phyloP scores from a whole-genome alignment of 2,888 invertebrate genomes.

The Drosophila demipolita region DNA sequence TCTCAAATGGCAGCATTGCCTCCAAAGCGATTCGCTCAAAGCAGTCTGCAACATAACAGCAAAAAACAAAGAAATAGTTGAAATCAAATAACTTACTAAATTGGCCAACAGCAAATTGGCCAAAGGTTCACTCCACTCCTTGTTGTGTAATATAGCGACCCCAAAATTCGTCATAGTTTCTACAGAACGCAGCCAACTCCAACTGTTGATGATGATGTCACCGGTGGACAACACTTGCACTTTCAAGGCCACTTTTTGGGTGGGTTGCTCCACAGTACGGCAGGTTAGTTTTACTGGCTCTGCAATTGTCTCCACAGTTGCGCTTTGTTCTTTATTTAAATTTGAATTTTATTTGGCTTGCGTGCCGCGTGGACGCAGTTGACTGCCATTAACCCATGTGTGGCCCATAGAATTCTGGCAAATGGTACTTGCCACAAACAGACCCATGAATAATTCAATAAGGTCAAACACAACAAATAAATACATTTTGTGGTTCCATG shows the following conservation, averaged over 20 bases:
- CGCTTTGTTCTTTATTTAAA: constrained; percentile 73
- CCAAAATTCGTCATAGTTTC: not conserved
- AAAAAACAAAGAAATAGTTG: constrained; percentile 12
- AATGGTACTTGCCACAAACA: constrained; percentile 15
- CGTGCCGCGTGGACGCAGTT: constrained; percentile 72
- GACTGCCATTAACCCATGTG: constrained; percentile 70
- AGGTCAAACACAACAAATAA: constrained; percentile 61
- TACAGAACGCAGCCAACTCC: not conserved
- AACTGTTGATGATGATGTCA: constrained; percentile 38
- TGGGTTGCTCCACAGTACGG: constrained; percentile 63
- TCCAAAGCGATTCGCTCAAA: constrained; percentile 89
- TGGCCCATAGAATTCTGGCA: constrained; percentile 26
- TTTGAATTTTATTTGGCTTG: constrained; percentile 62
- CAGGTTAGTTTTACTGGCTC: constrained; percentile 77
- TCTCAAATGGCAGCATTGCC: constrained; percentile 87
- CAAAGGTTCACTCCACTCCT: constrained; percentile 41
- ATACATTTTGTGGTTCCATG: constrained; percentile 14
- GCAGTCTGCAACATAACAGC: constrained; percentile 86
- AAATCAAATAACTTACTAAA: constrained; percentile 28
- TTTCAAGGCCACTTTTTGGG: constrained; percentile 70
- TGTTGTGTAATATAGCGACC: constrained; percentile 25
- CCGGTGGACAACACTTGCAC: constrained; percentile 50
- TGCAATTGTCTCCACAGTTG: constrained; percentile 54
- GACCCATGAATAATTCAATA: constrained; percentile 74
- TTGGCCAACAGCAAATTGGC: constrained; percentile 34